Conservation (phyloP, 2,113 vertebrate species). For the Takifugu flavidus region DNA sequence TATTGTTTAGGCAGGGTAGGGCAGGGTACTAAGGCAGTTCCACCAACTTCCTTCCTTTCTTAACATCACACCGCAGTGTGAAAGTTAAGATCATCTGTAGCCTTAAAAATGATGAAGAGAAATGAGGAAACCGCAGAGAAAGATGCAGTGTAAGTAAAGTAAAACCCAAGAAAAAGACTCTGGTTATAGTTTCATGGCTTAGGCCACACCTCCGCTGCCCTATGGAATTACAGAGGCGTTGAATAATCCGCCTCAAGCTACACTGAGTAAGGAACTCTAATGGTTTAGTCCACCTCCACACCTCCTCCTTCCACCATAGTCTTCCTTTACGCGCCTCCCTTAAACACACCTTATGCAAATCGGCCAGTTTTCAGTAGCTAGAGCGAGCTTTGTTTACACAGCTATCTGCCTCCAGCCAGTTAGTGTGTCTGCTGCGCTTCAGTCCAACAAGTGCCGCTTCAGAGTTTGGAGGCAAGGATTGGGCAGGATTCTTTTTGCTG, state of each 20-base stretch:
- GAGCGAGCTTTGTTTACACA: slow-evolving; percentile 78
- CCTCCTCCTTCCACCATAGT: slow-evolving; percentile 34
- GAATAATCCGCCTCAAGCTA: slow-evolving; percentile 56
- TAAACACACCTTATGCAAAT: slow-evolving; percentile 82
- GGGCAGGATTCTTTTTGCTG: slow-evolving; percentile 14
- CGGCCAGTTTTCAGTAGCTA: slow-evolving; percentile 52
- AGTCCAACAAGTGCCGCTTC: slow-evolving; percentile 33
- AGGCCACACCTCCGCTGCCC: slow-evolving; percentile 40
- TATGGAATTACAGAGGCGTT: slow-evolving; percentile 54
- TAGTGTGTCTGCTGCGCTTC: slow-evolving; percentile 51
- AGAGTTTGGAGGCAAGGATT: slow-evolving; percentile 53
- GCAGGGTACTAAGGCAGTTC: slow-evolving; percentile 45
- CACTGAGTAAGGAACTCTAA: slow-evolving; percentile 63
- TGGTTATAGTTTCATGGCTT: slow-evolving; percentile 39
- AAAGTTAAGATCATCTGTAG: slow-evolving; percentile 14
- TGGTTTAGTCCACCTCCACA: slow-evolving; percentile 70
- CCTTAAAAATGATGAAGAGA: slow-evolving; percentile 13
- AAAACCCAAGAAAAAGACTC: neutral
- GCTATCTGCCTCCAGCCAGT: slow-evolving; percentile 59
- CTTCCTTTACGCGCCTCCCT: slow-evolving; percentile 65
- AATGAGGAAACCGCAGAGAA: neutral
- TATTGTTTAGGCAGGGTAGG: slow-evolving; percentile 52
- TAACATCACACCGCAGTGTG: slow-evolving; percentile 24
- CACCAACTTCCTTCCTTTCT: slow-evolving; percentile 74
- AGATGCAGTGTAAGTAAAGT: neutral